Evolutionary conservation across 2,888 invertebrate genomes (phyloP), one percentile per base, ranked within the genome.

Genomic region (Cephalotes varians): DNA sequence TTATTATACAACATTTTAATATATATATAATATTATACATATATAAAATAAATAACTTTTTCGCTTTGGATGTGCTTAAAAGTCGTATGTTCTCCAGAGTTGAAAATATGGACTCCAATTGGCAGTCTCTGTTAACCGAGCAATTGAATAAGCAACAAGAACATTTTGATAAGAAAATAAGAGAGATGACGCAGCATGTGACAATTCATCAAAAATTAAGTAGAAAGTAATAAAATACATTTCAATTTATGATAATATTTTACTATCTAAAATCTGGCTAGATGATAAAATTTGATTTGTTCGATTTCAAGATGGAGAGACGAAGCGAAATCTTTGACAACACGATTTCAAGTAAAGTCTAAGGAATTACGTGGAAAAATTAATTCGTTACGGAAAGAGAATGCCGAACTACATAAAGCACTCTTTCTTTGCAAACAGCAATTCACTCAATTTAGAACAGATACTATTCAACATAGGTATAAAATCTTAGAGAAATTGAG

Each of bases 251-350:
- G n/a, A n/a, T n/a, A n/a, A n/a, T n/a, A n/a, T n/a, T n/a, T n/a
- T 34, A 1, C 62, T 51, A 25, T 73, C 9, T 40, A 49, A 25
- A 71, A 64, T 72, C 56, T 49, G 2, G 25, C 31, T 79, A 15
- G 25, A 34, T 1, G 69, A 67, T 18, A 25, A 51, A 74, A 67
- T 85, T 25, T 62, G 21, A 28, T 21, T 54, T 71, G 6, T 5
- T 51, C 25, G 1, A 47, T 18, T 64, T 21, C 31, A 21, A 96
- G 96, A 84, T 97, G 97, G 96, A 96, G 96, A 91, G 95, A 95
- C 47, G 96, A 96, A n/a, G 95, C 96, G 40, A 94, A 96, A 79
- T 96, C 96, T 67, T 95, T 97, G 90, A 96, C 96, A 1, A 94
- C 95, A 0, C 96, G 96, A 93, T 95, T 97, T 77, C 96, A 97